A percentile compares a stretch with the other conserved stretches of the same genome.
phyloP scores from a whole-genome alignment of 2,797 vertebrate genomes.

The Leuciscus waleckii region DNA sequence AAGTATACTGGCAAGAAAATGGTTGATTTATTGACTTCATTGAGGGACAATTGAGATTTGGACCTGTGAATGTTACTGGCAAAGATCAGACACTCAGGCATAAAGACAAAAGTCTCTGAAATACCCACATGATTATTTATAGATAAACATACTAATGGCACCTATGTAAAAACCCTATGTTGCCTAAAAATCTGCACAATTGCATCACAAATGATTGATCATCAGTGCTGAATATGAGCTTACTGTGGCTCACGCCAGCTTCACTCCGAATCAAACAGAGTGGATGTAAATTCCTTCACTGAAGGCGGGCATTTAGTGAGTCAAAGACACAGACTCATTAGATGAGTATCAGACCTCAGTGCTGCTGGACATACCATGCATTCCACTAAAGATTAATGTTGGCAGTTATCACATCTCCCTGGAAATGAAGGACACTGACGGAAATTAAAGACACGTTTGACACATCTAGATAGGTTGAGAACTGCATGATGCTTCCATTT shows the following conservation, averaged over 20 bases:
- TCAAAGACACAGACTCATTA: neutral
- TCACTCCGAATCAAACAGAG: neutral
- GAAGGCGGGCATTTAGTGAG: neutral
- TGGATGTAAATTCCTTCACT: neutral
- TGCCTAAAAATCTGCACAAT: conserved; percentile 40
- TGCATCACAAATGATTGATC: conserved; percentile 60
- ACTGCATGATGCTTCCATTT: neutral
- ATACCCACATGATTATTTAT: neutral
- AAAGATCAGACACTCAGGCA: neutral
- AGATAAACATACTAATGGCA: neutral
- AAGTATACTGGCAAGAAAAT: neutral
- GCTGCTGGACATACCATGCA: conserved; percentile 9
- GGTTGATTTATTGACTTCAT: neutral
- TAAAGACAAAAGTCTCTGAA: neutral
- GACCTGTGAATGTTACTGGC: neutral
- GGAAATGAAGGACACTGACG: neutral
- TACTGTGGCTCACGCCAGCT: neutral
- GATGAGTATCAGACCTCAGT: conserved; percentile 4
- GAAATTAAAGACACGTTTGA: neutral
- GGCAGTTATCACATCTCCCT: neutral
- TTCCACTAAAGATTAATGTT: neutral
- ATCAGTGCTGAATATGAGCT: neutral
- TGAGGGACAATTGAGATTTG: neutral
- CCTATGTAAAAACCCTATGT: conserved; percentile 12
- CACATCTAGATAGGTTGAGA: neutral